These are phyloP conservation scores for Caiman crocodilus DNA, from an alignment of 2,797 vertebrate species.

Conservation along the genomic window DNA sequence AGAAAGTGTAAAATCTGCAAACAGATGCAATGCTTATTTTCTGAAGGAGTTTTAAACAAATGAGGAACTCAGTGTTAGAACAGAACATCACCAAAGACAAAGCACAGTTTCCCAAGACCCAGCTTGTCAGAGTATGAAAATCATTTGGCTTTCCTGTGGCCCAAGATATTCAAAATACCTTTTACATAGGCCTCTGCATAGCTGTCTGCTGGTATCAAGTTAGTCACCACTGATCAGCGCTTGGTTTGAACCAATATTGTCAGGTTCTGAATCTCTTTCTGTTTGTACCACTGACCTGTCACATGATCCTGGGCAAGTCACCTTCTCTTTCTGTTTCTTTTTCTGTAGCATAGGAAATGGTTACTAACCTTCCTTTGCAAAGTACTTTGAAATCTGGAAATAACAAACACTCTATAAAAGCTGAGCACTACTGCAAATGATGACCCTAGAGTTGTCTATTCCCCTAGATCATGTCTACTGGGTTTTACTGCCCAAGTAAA, in stretches of 20 bases:
- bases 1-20: not conserved
- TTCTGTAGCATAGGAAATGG: not conserved
- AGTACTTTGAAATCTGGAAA: not conserved
- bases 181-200: not conserved
- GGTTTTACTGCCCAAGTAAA: conserved; percentile 41
- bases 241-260: not conserved
- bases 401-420: not conserved
- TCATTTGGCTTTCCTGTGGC: not conserved
- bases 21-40: conserved; percentile 19
- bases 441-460: conserved; percentile 45
- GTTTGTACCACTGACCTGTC: not conserved
- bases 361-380: not conserved
- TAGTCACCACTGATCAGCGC: not conserved
- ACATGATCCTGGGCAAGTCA: not conserved
- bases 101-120: conserved; percentile 17
- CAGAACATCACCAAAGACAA: not conserved
- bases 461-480: conserved; percentile 53
- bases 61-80: not conserved
- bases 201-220: not conserved
- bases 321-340: not conserved
- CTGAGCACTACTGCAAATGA: conserved; percentile 49
- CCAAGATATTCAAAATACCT: not conserved
- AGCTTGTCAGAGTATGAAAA: conserved; percentile 45
- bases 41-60: conserved; percentile 16
- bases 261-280: not conserved